Conservation (phyloP, 2,888 invertebrate genomes). For the Ypsolopha scabrella region DNA sequence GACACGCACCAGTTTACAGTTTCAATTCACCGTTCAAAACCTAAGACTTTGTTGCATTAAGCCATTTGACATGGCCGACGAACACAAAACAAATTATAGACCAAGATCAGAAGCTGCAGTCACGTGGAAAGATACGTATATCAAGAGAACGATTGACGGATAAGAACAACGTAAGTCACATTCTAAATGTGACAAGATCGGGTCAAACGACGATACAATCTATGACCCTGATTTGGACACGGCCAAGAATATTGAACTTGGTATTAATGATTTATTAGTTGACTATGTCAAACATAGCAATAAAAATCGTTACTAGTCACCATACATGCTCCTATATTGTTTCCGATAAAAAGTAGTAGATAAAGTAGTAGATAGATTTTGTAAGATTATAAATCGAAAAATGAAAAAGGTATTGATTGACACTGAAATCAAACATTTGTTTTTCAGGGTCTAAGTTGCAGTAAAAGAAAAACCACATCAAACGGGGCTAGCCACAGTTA, state of each 20-base stretch:
- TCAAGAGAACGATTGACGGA: constrained; percentile 23
- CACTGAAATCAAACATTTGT: too few species aligned
- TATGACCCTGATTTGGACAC: constrained; percentile 19
- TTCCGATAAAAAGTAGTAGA: too few species aligned
- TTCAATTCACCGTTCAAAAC: background rate
- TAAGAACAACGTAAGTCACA: constrained; percentile 14
- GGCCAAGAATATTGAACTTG: constrained; percentile 11
- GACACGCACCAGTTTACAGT: background rate
- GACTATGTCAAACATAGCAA: background rate
- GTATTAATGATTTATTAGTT: constrained; percentile 3
- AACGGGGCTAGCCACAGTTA: background rate
- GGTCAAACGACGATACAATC: constrained; percentile 24
- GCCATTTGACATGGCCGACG: background rate
- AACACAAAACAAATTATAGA: background rate
- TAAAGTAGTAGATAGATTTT: too few species aligned
- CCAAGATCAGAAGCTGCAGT: background rate
- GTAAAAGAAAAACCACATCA: background rate
- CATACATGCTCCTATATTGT: too few species aligned
- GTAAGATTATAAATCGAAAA: too few species aligned
- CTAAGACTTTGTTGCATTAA: background rate
- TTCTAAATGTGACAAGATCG: constrained; percentile 16
- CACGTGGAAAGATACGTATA: constrained; percentile 20
- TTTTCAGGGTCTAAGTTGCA: too few species aligned
- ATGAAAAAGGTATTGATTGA: too few species aligned
- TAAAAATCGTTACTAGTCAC: too few species aligned